Conservation (phyloP, 2,113 vertebrate species). For the Ceratotherium simum region DNA sequence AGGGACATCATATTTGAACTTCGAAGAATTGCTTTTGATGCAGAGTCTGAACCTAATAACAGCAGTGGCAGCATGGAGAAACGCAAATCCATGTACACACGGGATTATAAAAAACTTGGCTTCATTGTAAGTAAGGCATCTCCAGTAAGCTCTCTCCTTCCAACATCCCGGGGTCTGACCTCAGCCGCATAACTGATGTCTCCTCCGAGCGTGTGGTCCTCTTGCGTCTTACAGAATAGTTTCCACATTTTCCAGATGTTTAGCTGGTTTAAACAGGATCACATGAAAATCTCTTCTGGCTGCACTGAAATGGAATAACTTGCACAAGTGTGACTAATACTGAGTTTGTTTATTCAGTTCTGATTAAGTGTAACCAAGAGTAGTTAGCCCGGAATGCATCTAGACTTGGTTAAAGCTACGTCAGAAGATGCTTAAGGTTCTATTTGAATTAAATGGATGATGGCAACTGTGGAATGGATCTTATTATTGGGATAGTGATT, state of each 20-base stretch:
- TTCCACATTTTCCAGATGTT: constrained; percentile 79
- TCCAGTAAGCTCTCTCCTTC: background rate
- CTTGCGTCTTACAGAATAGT: constrained; percentile 28
- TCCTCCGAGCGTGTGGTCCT: constrained; percentile 70
- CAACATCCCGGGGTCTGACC: constrained; percentile 14
- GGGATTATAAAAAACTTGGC: constrained; percentile 99
- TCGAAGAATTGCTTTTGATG: constrained; percentile 97
- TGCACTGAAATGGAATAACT: constrained; percentile 59
- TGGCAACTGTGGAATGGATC: background rate
- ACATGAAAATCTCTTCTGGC: constrained; percentile 63
- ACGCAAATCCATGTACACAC: constrained; percentile 99
- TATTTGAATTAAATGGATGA: background rate
- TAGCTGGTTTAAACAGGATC: constrained; percentile 63
- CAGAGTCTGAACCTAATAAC: constrained; percentile 95
- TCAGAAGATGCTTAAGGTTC: background rate
- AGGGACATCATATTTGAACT: constrained; percentile 99
- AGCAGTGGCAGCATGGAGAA: constrained; percentile 97
- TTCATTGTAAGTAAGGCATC: constrained; percentile 94
- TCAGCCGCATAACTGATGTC: background rate
- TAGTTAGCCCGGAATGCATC: background rate
- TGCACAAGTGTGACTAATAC: constrained; percentile 76
- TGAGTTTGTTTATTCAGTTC: constrained; percentile 61
- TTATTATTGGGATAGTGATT: background rate
- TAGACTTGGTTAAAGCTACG: background rate
- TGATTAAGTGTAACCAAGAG: constrained; percentile 59